These are phyloP conservation scores for Chironomus riparius DNA, from an alignment of 2,888 invertebrate species.

Conservation along the genomic window DNA sequence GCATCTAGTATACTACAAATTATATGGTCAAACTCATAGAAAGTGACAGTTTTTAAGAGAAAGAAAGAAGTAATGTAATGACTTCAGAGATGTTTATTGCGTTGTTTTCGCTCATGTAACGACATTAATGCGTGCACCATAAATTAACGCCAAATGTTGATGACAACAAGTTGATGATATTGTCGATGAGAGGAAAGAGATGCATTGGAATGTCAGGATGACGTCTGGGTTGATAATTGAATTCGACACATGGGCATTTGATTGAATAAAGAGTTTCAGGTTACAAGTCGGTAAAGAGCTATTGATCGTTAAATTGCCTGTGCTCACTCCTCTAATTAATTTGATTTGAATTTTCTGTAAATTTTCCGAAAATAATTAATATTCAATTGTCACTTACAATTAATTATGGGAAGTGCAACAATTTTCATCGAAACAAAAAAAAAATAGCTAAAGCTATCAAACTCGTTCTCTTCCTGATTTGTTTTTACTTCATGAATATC, in stretches of 20 bases:
- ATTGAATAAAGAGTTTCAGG: neutral
- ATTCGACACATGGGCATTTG: neutral
- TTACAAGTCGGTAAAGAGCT: neutral
- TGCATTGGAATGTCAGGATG: neutral
- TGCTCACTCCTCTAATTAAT: neutral
- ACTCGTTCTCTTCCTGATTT: neutral
- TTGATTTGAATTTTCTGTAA: neutral
- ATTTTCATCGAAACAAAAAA: neutral
- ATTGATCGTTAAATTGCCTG: neutral
- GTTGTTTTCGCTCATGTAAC: neutral
- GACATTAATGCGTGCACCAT: neutral
- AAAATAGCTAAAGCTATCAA: neutral
- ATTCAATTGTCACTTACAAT: constrained; percentile 9
- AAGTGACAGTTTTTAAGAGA: neutral
- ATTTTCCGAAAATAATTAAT: neutral
- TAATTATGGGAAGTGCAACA: neutral
- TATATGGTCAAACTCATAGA: constrained; percentile 7
- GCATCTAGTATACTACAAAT: neutral
- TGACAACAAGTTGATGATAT: neutral
- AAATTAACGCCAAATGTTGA: constrained; percentile 17
- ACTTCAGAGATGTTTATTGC: neutral
- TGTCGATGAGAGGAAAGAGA: neutral
- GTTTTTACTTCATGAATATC: too few species aligned
- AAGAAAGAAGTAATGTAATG: neutral
- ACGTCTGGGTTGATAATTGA: neutral